Evolutionary conservation across 2,888 invertebrate species (phyloP), one percentile per base, ranked within the genome.

Genomic region (Seira musarum): DNA sequence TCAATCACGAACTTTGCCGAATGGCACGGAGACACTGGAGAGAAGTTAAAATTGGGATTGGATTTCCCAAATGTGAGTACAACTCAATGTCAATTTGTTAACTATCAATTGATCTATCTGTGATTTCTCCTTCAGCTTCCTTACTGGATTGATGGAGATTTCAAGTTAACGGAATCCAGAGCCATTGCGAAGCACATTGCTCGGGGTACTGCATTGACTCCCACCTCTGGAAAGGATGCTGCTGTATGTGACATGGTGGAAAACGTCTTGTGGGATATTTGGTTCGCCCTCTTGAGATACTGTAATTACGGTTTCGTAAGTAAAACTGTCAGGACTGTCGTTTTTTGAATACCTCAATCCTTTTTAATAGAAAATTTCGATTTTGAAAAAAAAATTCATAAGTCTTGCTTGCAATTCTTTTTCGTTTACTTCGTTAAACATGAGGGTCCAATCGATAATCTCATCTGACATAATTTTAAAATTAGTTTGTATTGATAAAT

Each of bases 151-250:
- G 89, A 90, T 85, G 89, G 88, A 0, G 88, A 89, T 49, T 82
- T 88, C 1, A 88, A 88, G 76, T 82, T 90, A 17, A 89, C 89
- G 1, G 89, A 90, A 84, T 88, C 89, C 76, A 88, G 88, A 85
- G 88, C 90, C 25, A 89, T 90, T 69, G 71, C 89, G 53, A 87
- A 88, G 25, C 87, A 89, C 83, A 87, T 90, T 70, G 90, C 89
- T 22, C 86, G 89, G 5, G 78, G 77, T 0, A 3, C 22, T 82
- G 87, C 88, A 88, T 8, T 81, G 6, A 35, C 77, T 10, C 84
- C 84, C 1, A 24, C 15, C 0, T 61, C 22, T 2, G 19, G 65
- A 1, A 79, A 75, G 5, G 66, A 57, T 2, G 8, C 25, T 1
- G 49, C 66, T 21, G 68, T 71, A 5, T 76, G 68, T 40, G 82